Percentiles rank a stretch among this genome's conserved stretches.
phyloP scores from a whole-genome alignment of 2,888 invertebrate genomes.

The Caenorhabditis uteleia region DNA sequence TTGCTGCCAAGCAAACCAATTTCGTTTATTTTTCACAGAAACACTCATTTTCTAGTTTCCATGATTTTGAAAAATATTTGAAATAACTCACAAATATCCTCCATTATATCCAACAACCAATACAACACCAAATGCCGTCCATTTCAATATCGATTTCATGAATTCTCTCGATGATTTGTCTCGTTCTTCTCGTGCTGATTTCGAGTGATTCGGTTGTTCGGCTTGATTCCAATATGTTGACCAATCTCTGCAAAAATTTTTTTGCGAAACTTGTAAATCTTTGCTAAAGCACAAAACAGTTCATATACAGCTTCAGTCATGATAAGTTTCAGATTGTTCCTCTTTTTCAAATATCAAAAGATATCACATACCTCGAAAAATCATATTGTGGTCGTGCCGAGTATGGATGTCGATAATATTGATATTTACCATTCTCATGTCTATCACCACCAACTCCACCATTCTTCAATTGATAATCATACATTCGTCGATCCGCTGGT shows the following conservation, averaged over 20 bases:
- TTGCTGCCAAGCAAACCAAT: too few species aligned
- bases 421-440: slow-evolving; percentile 1
- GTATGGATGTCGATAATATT: slow-evolving; percentile 7
- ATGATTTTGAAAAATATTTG: neutral
- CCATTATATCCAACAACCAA: slow-evolving; percentile 56
- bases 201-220: slow-evolving; percentile 17
- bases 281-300: too few species aligned
- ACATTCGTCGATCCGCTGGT: slow-evolving; percentile 54
- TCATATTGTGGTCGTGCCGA: slow-evolving; percentile 24
- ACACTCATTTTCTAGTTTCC: neutral
- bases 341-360: neutral
- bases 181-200: slow-evolving; percentile 16
- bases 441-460: slow-evolving; percentile 5
- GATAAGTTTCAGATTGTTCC: neutral
- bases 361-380: slow-evolving; percentile 10
- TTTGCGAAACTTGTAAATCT: neutral
- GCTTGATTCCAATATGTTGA: slow-evolving; percentile 29
- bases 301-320: neutral
- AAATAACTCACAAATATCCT: slow-evolving; percentile 54
- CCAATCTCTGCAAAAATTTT: slow-evolving; percentile 25
- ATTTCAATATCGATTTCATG: slow-evolving; percentile 51
- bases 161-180: slow-evolving; percentile 28
- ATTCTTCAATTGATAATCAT: slow-evolving; percentile 25
- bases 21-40: too few species aligned
- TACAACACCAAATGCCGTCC: slow-evolving; percentile 48